Conservation (phyloP, 2,888 invertebrate species). For the Drosophila gaucha region DNA sequence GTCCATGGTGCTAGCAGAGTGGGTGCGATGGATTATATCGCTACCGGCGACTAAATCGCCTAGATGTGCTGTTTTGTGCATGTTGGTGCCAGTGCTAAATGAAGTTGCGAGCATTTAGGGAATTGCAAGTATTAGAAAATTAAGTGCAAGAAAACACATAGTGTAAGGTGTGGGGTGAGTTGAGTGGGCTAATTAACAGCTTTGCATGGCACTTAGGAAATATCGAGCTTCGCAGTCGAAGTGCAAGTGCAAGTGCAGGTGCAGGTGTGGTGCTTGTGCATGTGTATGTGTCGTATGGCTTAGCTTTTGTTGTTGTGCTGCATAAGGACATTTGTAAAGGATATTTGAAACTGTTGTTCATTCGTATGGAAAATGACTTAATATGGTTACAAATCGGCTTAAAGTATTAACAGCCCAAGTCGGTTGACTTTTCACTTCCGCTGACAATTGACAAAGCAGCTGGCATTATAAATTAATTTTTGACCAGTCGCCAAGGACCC, state of each 20-base stretch:
- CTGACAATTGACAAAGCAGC: slow-evolving; percentile 38
- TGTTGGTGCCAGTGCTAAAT: slow-evolving; percentile 82
- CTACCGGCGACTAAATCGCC: slow-evolving; percentile 81
- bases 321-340: slow-evolving; percentile 35
- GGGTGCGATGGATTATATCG: slow-evolving; percentile 79
- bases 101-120: slow-evolving; percentile 39
- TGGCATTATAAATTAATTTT: slow-evolving; percentile 58
- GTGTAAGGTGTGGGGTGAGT: background rate
- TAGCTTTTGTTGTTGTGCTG: slow-evolving; percentile 19
- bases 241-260: slow-evolving; percentile 6
- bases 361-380: slow-evolving; percentile 47
- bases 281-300: slow-evolving; percentile 17
- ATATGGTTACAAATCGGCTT: slow-evolving; percentile 69
- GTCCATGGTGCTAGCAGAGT: slow-evolving; percentile 73
- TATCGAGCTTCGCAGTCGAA: slow-evolving; percentile 12
- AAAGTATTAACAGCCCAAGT: slow-evolving; percentile 46
- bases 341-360: slow-evolving; percentile 36
- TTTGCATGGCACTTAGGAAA: background rate
- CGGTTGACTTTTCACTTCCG: slow-evolving; percentile 56
- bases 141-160: slow-evolving; percentile 29
- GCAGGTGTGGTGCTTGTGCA: slow-evolving; percentile 31
- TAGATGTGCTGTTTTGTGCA: slow-evolving; percentile 77
- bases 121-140: slow-evolving; percentile 33
- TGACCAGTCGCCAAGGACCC: background rate
- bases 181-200: slow-evolving; percentile 4